These are phyloP conservation scores for Thelaira solivaga DNA, from an alignment of 2,888 invertebrate genomes.

Conservation along the genomic window DNA sequence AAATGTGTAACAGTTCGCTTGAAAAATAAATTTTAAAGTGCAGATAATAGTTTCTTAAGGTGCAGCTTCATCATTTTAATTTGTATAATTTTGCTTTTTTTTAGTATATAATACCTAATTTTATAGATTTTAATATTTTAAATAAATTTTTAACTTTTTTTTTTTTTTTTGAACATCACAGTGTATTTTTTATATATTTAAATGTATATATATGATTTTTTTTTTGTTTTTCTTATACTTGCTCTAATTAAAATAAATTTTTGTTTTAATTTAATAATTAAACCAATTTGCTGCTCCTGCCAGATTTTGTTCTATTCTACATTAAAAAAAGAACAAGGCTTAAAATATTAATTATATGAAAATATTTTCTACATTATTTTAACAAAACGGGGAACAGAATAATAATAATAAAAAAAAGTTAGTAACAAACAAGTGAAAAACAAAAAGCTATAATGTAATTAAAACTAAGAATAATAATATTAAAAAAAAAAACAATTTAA, in stretches of 20 bases:
- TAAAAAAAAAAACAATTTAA: slow-evolving; percentile 42
- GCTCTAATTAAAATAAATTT: slow-evolving; percentile 41
- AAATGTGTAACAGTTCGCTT: not conserved
- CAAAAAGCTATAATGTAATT: slow-evolving; percentile 32
- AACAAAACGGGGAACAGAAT: slow-evolving; percentile 37
- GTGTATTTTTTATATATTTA: slow-evolving; percentile 61
- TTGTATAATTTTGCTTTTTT: slow-evolving; percentile 10
- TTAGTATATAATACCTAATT: slow-evolving; percentile 35
- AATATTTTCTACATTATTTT: slow-evolving; percentile 39
- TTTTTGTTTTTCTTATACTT: slow-evolving; percentile 32
- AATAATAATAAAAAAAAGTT: slow-evolving; percentile 44
- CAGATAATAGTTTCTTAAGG: slow-evolving; percentile 23
- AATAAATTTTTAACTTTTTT: slow-evolving; percentile 36
- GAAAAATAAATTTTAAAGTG: slow-evolving; percentile 29
- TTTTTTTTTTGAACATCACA: slow-evolving; percentile 59
- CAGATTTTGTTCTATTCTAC: slow-evolving; percentile 20
- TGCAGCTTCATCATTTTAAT: slow-evolving; percentile 46
- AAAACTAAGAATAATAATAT: slow-evolving; percentile 24
- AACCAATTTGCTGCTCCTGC: slow-evolving; percentile 59
- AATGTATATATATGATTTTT: slow-evolving; percentile 66
- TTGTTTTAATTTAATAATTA: slow-evolving; percentile 66
- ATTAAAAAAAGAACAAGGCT: slow-evolving; percentile 24
- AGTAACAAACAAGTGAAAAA: slow-evolving; percentile 50
- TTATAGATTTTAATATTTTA: slow-evolving; percentile 44
- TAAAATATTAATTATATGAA: slow-evolving; percentile 20